Evolutionary conservation across 1,140 invertebrate species (phyloP), one percentile per base, ranked within the genome.

Genomic region (Lordiphosa mommai): DNA sequence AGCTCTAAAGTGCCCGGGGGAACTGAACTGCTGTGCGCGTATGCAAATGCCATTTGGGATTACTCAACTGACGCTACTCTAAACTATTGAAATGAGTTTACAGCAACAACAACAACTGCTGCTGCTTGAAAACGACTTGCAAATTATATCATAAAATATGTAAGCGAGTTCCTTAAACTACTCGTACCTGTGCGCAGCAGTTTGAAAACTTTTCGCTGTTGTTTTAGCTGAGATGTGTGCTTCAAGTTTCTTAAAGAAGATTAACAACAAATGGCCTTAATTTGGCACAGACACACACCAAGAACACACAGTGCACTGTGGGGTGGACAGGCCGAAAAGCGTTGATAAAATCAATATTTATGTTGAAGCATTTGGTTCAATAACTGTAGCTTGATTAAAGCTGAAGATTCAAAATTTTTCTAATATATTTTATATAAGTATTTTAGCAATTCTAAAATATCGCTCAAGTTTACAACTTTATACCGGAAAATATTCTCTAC

Each of bases 71-170:
- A 34, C 51, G 60, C 44, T 8, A 8, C 47, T 29, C 13, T 34
- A 32, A 61, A 68, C 70, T 63, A 72, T 72, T 59, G 56, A 66
- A 76, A 70, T 56, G 61, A 58, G 50, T 50, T 66, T 63, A 53
- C 52, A 43, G 3, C 16, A 17, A 27, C 20, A 5, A 5, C 66
- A 68, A 61, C 61, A 84, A 58, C 59, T 76, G 49, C 50, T 61
- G 46, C n/a, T 43, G 14, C 33, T 56, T 7, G 12, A 17, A 53
- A 82, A 76, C 66, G 67, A 64, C 40, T 76, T 84, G 77, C 77
- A 82, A 82, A 80, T 82, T 65, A 68, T 82, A 68, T 72, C 51
- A 76, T 76, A 72, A 72, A 69, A 69, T 69, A 69, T 69, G 65
- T 46, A 69, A 47, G 17, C 29, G 29, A 12, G 17, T 30, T 23